These are phyloP conservation scores for Manduca sexta DNA, from an alignment of 1,140 invertebrate species.

Conservation along the genomic window DNA sequence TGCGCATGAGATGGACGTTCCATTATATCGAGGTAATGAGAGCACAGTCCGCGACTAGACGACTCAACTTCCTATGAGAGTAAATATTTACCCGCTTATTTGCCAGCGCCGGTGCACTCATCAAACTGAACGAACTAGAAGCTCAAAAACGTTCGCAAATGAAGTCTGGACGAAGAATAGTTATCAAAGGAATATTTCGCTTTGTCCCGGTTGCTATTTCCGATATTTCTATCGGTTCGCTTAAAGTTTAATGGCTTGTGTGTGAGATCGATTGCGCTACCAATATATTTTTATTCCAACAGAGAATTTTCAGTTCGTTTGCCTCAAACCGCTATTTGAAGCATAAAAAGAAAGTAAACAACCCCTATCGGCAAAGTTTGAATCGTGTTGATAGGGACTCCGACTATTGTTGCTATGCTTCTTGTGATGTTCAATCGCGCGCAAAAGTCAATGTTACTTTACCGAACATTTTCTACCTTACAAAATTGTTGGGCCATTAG, in stretches of 20 bases:
- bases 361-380: slow-evolving; percentile 10
- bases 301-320: slow-evolving; percentile 52
- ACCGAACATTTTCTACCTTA: slow-evolving; percentile 9
- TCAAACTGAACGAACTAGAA: slow-evolving; percentile 16
- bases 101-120: not conserved
- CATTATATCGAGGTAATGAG: too few species aligned
- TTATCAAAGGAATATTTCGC: slow-evolving; percentile 41
- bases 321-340: slow-evolving; percentile 17
- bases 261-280: slow-evolving; percentile 40
- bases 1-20: too few species aligned
- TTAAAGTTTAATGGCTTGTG: slow-evolving; percentile 49
- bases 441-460: slow-evolving; percentile 14
- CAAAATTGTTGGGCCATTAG: not conserved
- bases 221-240: slow-evolving; percentile 38
- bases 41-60: too few species aligned
- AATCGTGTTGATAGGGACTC: slow-evolving; percentile 10
- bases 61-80: too few species aligned
- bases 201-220: slow-evolving; percentile 34
- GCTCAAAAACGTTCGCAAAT: slow-evolving; percentile 17
- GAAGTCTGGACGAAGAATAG: slow-evolving; percentile 13
- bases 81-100: too few species aligned
- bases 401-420: slow-evolving; percentile 16
- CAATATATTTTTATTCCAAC: slow-evolving; percentile 55
- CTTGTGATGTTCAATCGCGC: slow-evolving; percentile 11
- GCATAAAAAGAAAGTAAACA: slow-evolving; percentile 23